Evolutionary conservation across 1,140 invertebrate species (phyloP).

Genomic region (Pemphigus obesinymphae): DNA sequence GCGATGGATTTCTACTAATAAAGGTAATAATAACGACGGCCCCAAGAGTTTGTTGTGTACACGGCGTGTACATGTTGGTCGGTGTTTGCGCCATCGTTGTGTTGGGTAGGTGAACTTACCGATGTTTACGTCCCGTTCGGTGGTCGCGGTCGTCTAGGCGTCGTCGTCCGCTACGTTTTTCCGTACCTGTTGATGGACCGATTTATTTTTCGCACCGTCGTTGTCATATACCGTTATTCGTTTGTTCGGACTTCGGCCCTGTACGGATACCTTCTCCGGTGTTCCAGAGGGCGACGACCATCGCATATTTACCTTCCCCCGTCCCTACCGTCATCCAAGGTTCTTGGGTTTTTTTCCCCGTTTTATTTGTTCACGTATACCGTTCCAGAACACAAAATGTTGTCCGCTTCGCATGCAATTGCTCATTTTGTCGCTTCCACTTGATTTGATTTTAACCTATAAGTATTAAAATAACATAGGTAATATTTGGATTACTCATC

Average conservation of each 20-base stretch:
- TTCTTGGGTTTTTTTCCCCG: neutral
- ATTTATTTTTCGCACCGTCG: too few species aligned
- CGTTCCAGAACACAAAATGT: neutral
- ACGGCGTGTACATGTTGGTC: neutral
- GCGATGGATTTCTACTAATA: slow-evolving; percentile 11
- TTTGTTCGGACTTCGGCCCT: neutral
- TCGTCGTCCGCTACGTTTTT: neutral
- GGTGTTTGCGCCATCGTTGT: neutral
- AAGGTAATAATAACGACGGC: neutral
- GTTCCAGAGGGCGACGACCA: neutral
- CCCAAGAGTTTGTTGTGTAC: neutral
- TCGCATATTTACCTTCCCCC: neutral
- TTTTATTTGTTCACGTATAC: neutral
- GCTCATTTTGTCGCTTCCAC: neutral
- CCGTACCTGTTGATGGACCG: neutral
- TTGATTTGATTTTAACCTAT: neutral
- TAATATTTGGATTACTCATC: neutral
- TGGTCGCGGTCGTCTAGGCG: neutral
- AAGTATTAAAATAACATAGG: neutral
- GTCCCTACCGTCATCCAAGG: neutral
- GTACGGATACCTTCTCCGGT: neutral
- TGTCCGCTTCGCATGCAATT: too few species aligned
- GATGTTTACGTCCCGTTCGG: neutral
- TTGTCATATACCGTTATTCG: too few species aligned
- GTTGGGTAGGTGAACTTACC: neutral